Base-by-base conservation (phyloP, 2,888 invertebrate genomes). In the Lampropteryx suffumata region DNA sequence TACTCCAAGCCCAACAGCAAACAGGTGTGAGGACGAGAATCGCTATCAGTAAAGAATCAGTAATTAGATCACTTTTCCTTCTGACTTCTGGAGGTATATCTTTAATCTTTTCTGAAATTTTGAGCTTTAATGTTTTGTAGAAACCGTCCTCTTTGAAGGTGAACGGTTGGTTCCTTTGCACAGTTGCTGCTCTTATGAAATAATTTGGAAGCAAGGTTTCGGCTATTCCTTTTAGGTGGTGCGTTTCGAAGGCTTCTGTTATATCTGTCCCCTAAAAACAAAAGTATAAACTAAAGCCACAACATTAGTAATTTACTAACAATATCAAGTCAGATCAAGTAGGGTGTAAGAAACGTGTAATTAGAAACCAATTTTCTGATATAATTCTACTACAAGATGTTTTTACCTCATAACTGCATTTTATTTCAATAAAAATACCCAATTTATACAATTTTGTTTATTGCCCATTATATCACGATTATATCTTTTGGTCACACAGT, bases 121-220 rank as follows among this genome's bases (percentile, higher is more conserved):
- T 92, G 3, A 78, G 69, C 67, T 95, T 95, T 5, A 97, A 84
- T 0, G 94, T 95, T 61, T 85, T 92, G 68, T 95, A 97, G 74
- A 97, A 97, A 0, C 95, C 96, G 64, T 95, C 90, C 5, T 94
- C 92, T 47, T 94, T 82, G 69, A 97, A 94, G 0, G 95, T 95
- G 56, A 94, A 93, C 0, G 95, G 94, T 1, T 94, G 92, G 69
- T 93, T 94, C 64, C 96, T 90, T 0, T 93, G 92, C 0, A 80
- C 74, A 4, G 70, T 78, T 0, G 95, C 94, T 55, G 94, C 90
- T 14, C 92, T 91, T 0, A 95, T 90, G 67, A 91, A 94, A 74
- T 92, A 96, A 67, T 94, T 94, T 2, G 91, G 88, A 2, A 97
- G 76, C 39, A 95, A 61, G 24, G 87, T 84, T 65, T 93, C 92